These are phyloP conservation scores for Trilocha varians DNA, from an alignment of 2,888 invertebrate genomes.

Conservation along the genomic window DNA sequence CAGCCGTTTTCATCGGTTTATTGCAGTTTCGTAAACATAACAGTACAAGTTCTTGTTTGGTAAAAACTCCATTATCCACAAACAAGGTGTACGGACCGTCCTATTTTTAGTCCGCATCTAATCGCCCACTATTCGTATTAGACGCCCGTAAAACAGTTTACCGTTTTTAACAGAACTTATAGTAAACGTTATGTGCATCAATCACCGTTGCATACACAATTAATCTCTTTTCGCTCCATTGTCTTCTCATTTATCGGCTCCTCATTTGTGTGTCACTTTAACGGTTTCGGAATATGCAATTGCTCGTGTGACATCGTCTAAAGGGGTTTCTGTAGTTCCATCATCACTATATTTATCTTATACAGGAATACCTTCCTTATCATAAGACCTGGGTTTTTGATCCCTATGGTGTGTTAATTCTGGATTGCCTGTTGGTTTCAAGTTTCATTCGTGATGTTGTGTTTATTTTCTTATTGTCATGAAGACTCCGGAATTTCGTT, in stretches of 20 bases:
- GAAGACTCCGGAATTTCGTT: slow-evolving; percentile 26
- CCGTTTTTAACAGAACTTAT: slow-evolving; percentile 52
- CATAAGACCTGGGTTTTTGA: no score
- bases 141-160: slow-evolving; percentile 41
- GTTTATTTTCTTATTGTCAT: slow-evolving; percentile 29
- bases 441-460: slow-evolving; percentile 25
- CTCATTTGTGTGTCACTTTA: slow-evolving; percentile 29
- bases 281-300: slow-evolving; percentile 43
- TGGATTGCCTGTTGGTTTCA: slow-evolving; percentile 25
- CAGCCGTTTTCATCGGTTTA: slow-evolving; percentile 13
- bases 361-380: no score
- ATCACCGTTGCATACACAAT: slow-evolving; percentile 34
- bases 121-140: slow-evolving; percentile 32
- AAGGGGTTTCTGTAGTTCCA: slow-evolving; percentile 28
- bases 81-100: slow-evolving; percentile 25
- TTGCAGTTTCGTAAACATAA: slow-evolving; percentile 18
- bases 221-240: slow-evolving; percentile 41
- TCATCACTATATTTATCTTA: slow-evolving; percentile 23
- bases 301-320: slow-evolving; percentile 34
- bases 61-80: slow-evolving; percentile 28
- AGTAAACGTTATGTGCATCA: slow-evolving; percentile 43
- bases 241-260: slow-evolving; percentile 34
- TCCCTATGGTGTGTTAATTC: no score
- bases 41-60: slow-evolving; percentile 14
- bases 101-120: slow-evolving; percentile 32